Conservation (phyloP, 2,888 invertebrate genomes). For the Trichopoda pennipes region DNA sequence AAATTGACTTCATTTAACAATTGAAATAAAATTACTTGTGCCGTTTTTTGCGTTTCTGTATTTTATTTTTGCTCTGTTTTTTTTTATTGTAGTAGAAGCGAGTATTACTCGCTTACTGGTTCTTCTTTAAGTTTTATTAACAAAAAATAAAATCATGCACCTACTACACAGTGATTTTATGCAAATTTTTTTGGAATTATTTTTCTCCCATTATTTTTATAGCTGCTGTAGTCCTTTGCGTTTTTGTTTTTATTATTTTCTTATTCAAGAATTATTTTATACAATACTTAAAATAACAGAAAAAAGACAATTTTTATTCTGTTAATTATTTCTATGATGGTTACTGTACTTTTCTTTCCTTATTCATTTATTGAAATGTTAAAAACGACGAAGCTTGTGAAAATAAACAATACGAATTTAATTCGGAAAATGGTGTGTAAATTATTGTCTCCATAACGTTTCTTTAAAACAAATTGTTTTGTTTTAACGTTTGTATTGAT, state of each 20-base stretch:
- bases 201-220: slow-evolving; percentile 18
- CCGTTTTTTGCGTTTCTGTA: slow-evolving; percentile 24
- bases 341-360: slow-evolving; percentile 48
- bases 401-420: slow-evolving; percentile 36
- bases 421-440: slow-evolving; percentile 59
- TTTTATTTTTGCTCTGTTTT: slow-evolving; percentile 15
- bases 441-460: slow-evolving; percentile 63
- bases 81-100: slow-evolving; percentile 13
- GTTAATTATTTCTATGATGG: slow-evolving; percentile 63
- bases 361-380: slow-evolving; percentile 45
- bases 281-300: neutral
- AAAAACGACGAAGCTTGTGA: slow-evolving; percentile 20
- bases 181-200: slow-evolving; percentile 63
- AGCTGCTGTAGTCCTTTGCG: slow-evolving; percentile 30
- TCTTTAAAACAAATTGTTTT: slow-evolving; percentile 49
- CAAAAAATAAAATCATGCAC: slow-evolving; percentile 32
- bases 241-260: slow-evolving; percentile 31
- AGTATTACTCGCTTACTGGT: slow-evolving; percentile 8
- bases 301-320: slow-evolving; percentile 41
- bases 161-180: slow-evolving; percentile 45
- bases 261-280: slow-evolving; percentile 64
- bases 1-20: slow-evolving; percentile 26
- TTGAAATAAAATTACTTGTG: neutral
- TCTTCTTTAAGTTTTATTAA: slow-evolving; percentile 24
- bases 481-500: slow-evolving; percentile 53